Conservation (phyloP, 2,113 vertebrate genomes). For the Panthera uncia region DNA sequence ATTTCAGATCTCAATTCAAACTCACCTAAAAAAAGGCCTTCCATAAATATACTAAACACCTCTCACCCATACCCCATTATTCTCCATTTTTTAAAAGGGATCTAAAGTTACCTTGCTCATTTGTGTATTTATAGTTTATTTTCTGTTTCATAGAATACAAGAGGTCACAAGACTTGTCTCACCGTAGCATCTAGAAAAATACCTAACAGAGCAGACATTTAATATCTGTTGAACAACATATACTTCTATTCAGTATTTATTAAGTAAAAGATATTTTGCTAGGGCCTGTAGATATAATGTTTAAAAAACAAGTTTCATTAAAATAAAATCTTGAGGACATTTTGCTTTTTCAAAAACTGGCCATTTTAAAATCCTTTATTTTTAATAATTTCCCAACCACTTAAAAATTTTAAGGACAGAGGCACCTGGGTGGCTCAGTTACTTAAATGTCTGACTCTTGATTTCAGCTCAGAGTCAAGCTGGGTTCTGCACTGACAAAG, state of each 20-base stretch:
- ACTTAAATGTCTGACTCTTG: too few relatives aligned
- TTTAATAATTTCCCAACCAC: not conserved
- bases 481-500: too few relatives aligned
- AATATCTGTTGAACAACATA: not conserved
- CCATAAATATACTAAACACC: not conserved
- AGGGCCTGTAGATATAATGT: not conserved
- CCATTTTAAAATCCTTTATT: not conserved
- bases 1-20: conserved; percentile 6
- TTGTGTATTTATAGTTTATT: not conserved
- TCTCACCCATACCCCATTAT: not conserved
- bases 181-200: not conserved
- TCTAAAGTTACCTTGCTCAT: conserved; percentile 1
- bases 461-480: too few relatives aligned
- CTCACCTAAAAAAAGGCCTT: not conserved
- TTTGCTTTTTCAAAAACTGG: not conserved
- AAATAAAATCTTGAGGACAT: not conserved
- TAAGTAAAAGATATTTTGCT: not conserved
- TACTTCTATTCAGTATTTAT: not conserved
- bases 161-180: not conserved
- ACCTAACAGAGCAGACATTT: not conserved
- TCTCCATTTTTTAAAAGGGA: not conserved
- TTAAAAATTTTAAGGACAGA: not conserved
- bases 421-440: too few relatives aligned
- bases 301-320: not conserved
- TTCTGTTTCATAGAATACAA: not conserved